phyloP scores from a whole-genome alignment of 2,797 vertebrate species.

The Gallirallus australis region DNA sequence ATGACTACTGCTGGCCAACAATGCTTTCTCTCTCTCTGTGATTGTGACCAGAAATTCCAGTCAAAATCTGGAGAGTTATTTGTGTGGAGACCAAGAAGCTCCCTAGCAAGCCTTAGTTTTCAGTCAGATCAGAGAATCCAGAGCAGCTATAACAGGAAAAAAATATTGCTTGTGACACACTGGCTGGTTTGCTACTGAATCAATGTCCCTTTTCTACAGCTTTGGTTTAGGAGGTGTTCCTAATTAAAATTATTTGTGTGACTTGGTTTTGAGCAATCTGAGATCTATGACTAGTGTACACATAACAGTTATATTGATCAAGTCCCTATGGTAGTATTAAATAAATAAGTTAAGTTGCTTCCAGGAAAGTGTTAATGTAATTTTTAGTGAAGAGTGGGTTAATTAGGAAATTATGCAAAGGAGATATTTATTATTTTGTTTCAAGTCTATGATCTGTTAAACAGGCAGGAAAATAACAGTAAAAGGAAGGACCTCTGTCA shows the following conservation, averaged over 20 bases:
- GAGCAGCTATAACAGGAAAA: not conserved
- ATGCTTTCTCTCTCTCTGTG: not conserved
- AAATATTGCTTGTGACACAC: not conserved
- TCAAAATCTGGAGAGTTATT: not conserved
- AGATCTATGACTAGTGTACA: not conserved
- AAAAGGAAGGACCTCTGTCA: not conserved
- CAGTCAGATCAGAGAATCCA: not conserved
- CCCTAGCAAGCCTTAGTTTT: not conserved
- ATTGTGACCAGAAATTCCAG: not conserved
- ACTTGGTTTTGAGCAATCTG: not conserved
- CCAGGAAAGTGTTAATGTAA: not conserved
- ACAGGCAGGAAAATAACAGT: not conserved
- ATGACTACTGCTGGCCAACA: not conserved
- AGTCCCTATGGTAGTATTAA: not conserved
- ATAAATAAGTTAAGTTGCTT: not conserved
- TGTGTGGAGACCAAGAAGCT: not conserved
- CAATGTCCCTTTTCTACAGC: not conserved
- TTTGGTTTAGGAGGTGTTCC: not conserved
- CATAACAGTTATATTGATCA: not conserved
- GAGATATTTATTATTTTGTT: not conserved
- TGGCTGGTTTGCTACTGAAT: not conserved
- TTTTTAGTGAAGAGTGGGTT: conserved; percentile 4
- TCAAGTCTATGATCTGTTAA: not conserved
- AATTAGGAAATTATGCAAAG: conserved; percentile 5
- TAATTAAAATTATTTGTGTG: not conserved